A percentile compares a stretch with the other conserved stretches of the same genome.
Evolutionary conservation across 1,140 invertebrate species (phyloP).

Genomic region (Daktulosphaira vitifoliae): DNA sequence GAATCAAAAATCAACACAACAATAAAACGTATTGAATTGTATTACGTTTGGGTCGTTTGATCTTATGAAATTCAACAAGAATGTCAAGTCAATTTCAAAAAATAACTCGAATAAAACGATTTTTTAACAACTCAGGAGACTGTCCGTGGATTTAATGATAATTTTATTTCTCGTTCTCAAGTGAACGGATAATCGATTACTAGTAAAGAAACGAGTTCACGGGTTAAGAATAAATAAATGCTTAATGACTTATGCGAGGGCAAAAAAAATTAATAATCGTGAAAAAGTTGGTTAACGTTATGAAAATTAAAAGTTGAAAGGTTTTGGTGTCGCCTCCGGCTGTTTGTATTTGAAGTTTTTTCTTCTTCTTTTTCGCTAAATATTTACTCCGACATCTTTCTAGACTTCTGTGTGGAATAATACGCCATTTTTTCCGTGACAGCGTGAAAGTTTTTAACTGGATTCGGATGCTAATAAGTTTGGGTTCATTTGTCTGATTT

Average conservation of each 20-base stretch:
- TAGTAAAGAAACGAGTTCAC: no score
- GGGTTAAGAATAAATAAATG: neutral
- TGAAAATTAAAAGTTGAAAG: slow-evolving; percentile 25
- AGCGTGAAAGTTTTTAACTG: slow-evolving; percentile 13
- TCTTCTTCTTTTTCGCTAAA: neutral
- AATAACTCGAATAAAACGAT: no score
- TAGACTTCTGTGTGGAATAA: slow-evolving; percentile 16
- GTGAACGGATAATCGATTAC: no score
- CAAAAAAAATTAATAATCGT: slow-evolving; percentile 11
- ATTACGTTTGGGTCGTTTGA: no score
- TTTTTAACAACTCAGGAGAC: no score
- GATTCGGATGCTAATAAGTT: slow-evolving; percentile 30
- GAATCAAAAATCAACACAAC: no score
- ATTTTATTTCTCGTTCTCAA: no score
- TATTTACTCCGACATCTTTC: slow-evolving; percentile 7
- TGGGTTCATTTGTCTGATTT: slow-evolving; percentile 28
- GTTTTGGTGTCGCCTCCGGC: slow-evolving; percentile 15
- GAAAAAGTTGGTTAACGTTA: slow-evolving; percentile 23
- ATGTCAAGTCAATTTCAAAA: no score
- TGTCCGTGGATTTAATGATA: no score
- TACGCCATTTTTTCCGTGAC: slow-evolving; percentile 17
- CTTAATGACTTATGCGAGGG: neutral
- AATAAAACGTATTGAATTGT: no score
- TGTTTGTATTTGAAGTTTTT: slow-evolving; percentile 25
- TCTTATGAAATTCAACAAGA: no score